Evolutionary conservation across 1,140 invertebrate genomes (phyloP), one percentile per base, ranked within the genome.

Genomic region (Oncopeltus fasciatus): DNA sequence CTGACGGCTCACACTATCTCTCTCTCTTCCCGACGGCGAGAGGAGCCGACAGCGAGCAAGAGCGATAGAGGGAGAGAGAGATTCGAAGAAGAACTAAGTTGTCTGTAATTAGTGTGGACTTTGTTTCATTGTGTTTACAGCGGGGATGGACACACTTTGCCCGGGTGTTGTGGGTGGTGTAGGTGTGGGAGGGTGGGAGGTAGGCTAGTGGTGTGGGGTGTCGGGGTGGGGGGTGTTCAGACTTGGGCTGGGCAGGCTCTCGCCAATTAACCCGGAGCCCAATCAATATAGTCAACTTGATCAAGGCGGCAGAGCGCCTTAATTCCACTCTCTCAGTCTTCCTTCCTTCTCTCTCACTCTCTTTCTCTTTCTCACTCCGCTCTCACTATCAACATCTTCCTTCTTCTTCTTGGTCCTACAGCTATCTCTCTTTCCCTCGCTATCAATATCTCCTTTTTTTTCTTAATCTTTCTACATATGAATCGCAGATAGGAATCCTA

Each of bases 251-350:
- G 31, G 31, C n/a, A 14, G 31, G 31, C 5, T 5, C 5, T 5
- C 31, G 21, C 49, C 49, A 53, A 53, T 53, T 53, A 53, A 24
- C 49, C 49, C 4, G 21, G 2, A 24, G 21, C 24, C 49, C 49
- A 53, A 53, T 53, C 49, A 53, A 53, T 53, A 53, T 53, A 53
- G 49, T 53, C 49, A 53, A 53, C 49, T 53, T 53, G 49, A 53
- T 53, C 49, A 53, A 53, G 18, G 49, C 49, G 31, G 31, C 31
- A 38, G n/a, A n/a, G 31, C 31, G 31, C 31, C 31, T 38, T 38
- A 38, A 38, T 38, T 38, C 31, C 31, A n/a, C 31, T 5, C 31
- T 14, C 14, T 38, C 31, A 38, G 14, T 14, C 31, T 38, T 14
- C 14, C 14, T 38, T 38, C 14, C 14, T 14, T 38, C 31, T 38